Percentiles rank a stretch among this genome's conserved stretches.
Evolutionary conservation across 2,888 invertebrate species (phyloP).

Genomic region (Macroteleia sp.): DNA sequence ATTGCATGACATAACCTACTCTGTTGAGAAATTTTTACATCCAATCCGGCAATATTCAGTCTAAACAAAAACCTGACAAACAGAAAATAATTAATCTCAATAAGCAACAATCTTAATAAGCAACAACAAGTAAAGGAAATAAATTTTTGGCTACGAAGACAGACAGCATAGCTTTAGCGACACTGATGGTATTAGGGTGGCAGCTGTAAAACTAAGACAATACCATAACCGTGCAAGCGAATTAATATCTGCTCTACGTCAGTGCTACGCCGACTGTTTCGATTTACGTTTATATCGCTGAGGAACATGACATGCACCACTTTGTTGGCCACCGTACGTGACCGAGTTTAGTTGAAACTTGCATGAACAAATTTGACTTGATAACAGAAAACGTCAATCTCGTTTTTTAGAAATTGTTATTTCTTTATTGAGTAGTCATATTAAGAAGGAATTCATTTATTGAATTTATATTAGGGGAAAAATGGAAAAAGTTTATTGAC

Average conservation of each 20-base stretch:
- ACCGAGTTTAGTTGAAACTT: slow-evolving; percentile 20
- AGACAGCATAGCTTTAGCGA: slow-evolving; percentile 2
- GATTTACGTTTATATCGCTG: slow-evolving; percentile 30
- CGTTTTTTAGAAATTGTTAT: neutral
- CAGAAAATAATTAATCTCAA: no score
- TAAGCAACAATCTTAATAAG: no score
- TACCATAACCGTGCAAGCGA: slow-evolving; percentile 13
- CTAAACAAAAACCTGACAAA: no score
- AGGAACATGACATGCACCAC: slow-evolving; percentile 21
- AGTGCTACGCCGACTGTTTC: slow-evolving; percentile 31
- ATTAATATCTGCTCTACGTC: slow-evolving; percentile 44
- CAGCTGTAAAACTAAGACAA: slow-evolving; percentile 36
- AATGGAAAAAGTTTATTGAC: no score
- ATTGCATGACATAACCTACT: neutral
- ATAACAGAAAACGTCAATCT: slow-evolving; percentile 19
- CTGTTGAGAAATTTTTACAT: neutral
- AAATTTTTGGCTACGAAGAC: no score
- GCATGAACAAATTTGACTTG: slow-evolving; percentile 10
- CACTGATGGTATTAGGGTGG: slow-evolving; percentile 31
- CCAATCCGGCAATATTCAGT: no score
- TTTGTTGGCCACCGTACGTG: slow-evolving; percentile 15
- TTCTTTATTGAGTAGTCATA: no score
- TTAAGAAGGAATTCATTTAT: no score
- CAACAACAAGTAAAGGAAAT: no score
- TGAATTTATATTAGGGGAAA: no score